Base-by-base conservation (phyloP, 2,888 invertebrate species). In the Pemphredon lugubris region DNA sequence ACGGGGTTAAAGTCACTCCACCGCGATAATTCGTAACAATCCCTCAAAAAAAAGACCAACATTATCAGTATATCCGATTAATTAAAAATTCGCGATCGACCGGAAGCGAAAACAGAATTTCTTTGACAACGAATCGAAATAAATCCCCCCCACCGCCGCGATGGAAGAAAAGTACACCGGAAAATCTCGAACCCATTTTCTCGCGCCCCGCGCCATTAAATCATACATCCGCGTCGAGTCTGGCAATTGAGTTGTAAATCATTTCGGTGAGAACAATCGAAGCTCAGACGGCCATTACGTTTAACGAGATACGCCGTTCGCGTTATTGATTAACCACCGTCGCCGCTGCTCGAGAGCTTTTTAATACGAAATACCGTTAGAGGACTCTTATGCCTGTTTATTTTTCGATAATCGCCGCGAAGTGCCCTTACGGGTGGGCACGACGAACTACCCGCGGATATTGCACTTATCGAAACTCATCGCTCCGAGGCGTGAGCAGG, bases 381-480 rank as follows among this genome's bases (percentile, higher is more conserved):
- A 26, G n/a, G n/a, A 30, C 4, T 34, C 11, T n/a, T 47, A 37
- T 23, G 64, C 32, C 48, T 53, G 59, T 55, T 64, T 65, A 71
- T 71, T 48, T 18, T 26, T 44, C 55, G 61, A 71, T 55, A 71
- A 68, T 55, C 58, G 47, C 50, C 71, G 55, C 70, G 75, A 71
- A 67, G 57, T 61, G 47, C 44, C 34, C 51, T 54, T 55, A 61
- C 53, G 34, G 30, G 7, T 20, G 16, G 20, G 51, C 16, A 16
- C 42, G 9, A 7, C 34, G 57, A 65, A 51, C n/a, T n/a, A 58
- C 50, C 39, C 40, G 20, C 34, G 48, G 42, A 63, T 66, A 70
- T 80, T 63, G 53, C 16, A 44, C 50, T 69, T 58, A 81, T 72
- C 75, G 79, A 57, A 74, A 73, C 54, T 76, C 79, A 65, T 76